Evolutionary conservation across 2,888 invertebrate species (phyloP).

Genomic region (Eudemis profundana): DNA sequence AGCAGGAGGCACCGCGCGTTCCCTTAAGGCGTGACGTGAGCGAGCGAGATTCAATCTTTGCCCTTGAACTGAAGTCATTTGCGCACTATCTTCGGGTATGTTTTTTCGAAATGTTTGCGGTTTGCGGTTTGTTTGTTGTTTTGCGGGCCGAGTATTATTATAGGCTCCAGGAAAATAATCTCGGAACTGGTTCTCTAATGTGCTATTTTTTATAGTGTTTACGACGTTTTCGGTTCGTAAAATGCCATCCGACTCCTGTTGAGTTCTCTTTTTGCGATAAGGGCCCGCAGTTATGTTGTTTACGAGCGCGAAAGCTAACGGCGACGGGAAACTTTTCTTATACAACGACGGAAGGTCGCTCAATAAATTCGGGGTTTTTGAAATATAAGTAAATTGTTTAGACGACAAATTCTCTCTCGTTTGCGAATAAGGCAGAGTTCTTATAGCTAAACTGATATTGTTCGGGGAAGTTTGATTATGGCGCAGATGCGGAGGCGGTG

Average conservation of each 20-base stretch:
- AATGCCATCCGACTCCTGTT: constrained; percentile 46
- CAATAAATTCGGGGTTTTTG: constrained; percentile 50
- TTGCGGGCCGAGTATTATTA: constrained; percentile 37
- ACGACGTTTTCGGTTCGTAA: constrained; percentile 45
- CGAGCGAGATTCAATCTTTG: constrained; percentile 33
- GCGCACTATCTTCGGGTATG: constrained; percentile 34
- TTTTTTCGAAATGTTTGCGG: constrained; percentile 37
- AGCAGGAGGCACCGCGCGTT: constrained; percentile 5
- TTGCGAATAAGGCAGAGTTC: constrained; percentile 47
- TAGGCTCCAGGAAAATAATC: constrained; percentile 38
- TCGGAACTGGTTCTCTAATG: constrained; percentile 38
- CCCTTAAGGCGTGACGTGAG: constrained; percentile 35
- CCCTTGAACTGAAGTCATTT: constrained; percentile 46
- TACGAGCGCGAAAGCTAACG: constrained; percentile 46
- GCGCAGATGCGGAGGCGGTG: constrained; percentile 1
- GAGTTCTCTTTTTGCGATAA: constrained; percentile 46
- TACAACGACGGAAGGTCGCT: constrained; percentile 48
- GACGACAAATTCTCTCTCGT: constrained; percentile 45
- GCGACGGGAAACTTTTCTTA: constrained; percentile 51
- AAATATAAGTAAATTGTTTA: constrained; percentile 38
- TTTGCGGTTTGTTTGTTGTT: no score
- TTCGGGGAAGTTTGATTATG: constrained; percentile 46
- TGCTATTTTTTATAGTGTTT: constrained; percentile 50
- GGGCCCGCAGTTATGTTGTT: constrained; percentile 44
- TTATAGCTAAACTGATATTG: constrained; percentile 56